phyloP scores from a whole-genome alignment of 2,888 invertebrate species.

The Horisme vitalbata region DNA sequence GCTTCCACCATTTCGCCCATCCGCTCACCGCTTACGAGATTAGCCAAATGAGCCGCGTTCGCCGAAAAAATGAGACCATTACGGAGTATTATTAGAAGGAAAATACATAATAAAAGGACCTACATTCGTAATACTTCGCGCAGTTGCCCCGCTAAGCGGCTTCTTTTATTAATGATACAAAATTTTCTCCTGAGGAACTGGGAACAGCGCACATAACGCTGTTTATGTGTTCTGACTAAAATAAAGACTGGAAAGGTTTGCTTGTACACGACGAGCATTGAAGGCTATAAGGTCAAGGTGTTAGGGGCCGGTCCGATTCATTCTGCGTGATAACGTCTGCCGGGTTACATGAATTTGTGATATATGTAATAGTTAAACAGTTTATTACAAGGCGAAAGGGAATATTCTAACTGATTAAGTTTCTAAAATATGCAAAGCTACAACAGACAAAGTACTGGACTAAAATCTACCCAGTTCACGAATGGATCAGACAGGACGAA shows the following conservation, averaged over 20 bases:
- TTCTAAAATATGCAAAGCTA: no score
- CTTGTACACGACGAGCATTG: background rate
- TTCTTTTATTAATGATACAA: conserved; percentile 29
- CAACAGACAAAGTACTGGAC: no score
- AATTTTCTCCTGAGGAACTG: conserved; percentile 22
- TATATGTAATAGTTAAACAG: no score
- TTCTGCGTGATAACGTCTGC: background rate
- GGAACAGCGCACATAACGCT: conserved; percentile 11
- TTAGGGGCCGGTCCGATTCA: background rate
- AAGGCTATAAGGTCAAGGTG: background rate
- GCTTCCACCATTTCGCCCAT: conserved; percentile 18
- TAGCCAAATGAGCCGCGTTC: conserved; percentile 27
- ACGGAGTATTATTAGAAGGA: conserved; percentile 28
- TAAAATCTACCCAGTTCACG: no score
- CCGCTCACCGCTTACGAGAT: conserved; percentile 23
- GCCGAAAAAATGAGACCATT: conserved; percentile 30
- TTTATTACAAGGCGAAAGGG: no score
- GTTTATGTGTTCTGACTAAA: background rate
- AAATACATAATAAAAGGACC: conserved; percentile 30
- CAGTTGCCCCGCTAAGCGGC: conserved; percentile 22
- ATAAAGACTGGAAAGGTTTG: background rate
- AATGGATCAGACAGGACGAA: no score
- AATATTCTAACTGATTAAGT: no score
- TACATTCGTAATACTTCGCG: conserved; percentile 23
- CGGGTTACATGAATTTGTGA: background rate